Evolutionary conservation across 2,888 invertebrate species (phyloP), one percentile per base, ranked within the genome.

Genomic region (Priocnemis perturbator): DNA sequence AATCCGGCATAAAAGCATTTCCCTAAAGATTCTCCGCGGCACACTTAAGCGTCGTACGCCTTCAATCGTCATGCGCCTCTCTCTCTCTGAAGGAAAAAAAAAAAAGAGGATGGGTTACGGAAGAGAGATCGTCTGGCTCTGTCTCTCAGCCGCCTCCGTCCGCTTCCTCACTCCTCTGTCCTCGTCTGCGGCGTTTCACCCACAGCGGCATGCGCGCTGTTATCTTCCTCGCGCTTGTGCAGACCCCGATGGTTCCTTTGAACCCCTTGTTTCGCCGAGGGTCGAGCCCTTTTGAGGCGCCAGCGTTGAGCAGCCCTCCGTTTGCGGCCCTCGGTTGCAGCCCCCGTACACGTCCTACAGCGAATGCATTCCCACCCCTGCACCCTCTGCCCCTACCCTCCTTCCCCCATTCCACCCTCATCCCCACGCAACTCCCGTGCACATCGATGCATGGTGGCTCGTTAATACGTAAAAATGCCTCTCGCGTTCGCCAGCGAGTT

Each of bases 391-490:
- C 50, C 44, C n/a, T n/a, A 58, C 44, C 19, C 21, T 3, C 19
- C 30, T 57, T n/a, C n/a, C n/a, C 37, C 20, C 23, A 47, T 45
- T 37, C 23, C 58, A 50, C 50, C 9, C 45, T 45, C 45, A 37
- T 15, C 19, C 37, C 20, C 47, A 7, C 44, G 45, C 21, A n/a
- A 21, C 60, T 15, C 26, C 60, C 17, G 23, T 60, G 60, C 60
- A 57, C 74, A 75, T 69, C 71, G 74, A 74, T 77, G 81, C 81
- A 81, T 77, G 79, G 74, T 76, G 76, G 79, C 83, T 85, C 80
- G 85, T 87, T 88, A 88, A 88, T 87, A 86, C 85, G 83, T 86
- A 87, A 87, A 87, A 86, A 83, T 77, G 76, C 72, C 81, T 62
- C 56, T 71, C 65, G 60, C 77, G 71, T 11, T 67, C 64, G 52